Evolutionary conservation across 1,140 invertebrate genomes (phyloP), one percentile per base, ranked within the genome.

Genomic region (Trypoxylus dichotomus): DNA sequence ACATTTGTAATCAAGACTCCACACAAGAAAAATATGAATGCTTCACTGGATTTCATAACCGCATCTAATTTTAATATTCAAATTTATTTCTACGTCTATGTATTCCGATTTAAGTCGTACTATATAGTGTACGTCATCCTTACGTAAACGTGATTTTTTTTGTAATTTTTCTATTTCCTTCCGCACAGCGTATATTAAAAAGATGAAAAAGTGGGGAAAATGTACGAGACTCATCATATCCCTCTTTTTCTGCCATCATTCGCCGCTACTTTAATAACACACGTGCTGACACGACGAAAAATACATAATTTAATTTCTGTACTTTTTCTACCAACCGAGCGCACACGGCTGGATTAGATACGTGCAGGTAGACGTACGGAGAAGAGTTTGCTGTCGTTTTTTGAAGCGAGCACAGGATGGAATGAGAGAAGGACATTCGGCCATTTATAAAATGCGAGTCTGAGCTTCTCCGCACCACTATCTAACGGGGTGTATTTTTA

Each of bases 301-400:
- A 54, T 54, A 54, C 47, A 54, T 54, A 54, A 54, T 54, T 54
- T 54, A 54, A 54, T 54, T 54, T 54, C 47, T 54, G 47, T n/a
- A 54, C 47, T 54, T 54, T 54, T 54, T 54, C 47, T 54, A 54
- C 15, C 47, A 54, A 15, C 47, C 47, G 47, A 54, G 47, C 15
- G 15, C 47, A 54, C 47, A 54, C 47, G 47, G 47, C 47, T n/a
- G 47, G 47, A 54, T 54, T 54, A 54, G 47, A 54, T 54, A 54
- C 47, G 47, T 19, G 47, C 47, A 54, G 47, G 47, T 54, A 54
- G 19, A 54, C 15, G 19, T 54, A 54, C 19, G 19, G 47, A 19
- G 47, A 19, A n/a, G 19, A 19, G 47, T 54, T 54, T 54, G 13
- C 47, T 54, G 47, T 54, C 47, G 15, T 54, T 54, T 54, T 37